Conservation (phyloP, 2,888 invertebrate species). For the Cremastinae sp. region DNA sequence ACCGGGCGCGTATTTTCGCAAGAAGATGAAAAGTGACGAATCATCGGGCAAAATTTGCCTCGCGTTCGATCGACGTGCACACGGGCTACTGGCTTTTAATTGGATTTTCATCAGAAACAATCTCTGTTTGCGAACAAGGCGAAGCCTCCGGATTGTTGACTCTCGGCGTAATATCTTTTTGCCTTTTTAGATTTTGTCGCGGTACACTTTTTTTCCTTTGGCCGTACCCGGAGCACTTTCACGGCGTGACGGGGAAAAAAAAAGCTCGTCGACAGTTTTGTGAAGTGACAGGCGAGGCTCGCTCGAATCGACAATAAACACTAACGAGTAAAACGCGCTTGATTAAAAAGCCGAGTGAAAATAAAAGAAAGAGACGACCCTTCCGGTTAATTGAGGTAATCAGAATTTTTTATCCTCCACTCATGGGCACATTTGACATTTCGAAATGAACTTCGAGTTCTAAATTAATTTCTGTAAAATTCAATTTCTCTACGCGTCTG, state of each 20-base stretch:
- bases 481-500: too few relatives aligned
- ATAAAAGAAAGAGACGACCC: too few relatives aligned
- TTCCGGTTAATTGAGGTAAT: too few relatives aligned
- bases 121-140: slow-evolving; percentile 19
- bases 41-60: slow-evolving; percentile 31
- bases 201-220: too few relatives aligned
- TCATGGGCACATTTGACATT: too few relatives aligned
- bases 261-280: slow-evolving; percentile 4
- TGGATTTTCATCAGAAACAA: slow-evolving; percentile 35
- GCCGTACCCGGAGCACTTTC: background rate
- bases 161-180: slow-evolving; percentile 12
- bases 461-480: too few relatives aligned
- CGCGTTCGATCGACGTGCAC: background rate
- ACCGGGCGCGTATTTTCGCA: background rate
- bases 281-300: background rate
- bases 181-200: background rate
- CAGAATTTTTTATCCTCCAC: too few relatives aligned
- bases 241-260: slow-evolving; percentile 5
- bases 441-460: too few relatives aligned
- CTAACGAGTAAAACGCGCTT: too few relatives aligned
- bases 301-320: too few relatives aligned
- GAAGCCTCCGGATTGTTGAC: slow-evolving; percentile 8
- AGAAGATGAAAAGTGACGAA: slow-evolving; percentile 19
- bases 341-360: too few relatives aligned
- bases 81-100: slow-evolving; percentile 27